phyloP scores from a whole-genome alignment of 2,113 vertebrate genomes.

The Gymnogyps californianus region DNA sequence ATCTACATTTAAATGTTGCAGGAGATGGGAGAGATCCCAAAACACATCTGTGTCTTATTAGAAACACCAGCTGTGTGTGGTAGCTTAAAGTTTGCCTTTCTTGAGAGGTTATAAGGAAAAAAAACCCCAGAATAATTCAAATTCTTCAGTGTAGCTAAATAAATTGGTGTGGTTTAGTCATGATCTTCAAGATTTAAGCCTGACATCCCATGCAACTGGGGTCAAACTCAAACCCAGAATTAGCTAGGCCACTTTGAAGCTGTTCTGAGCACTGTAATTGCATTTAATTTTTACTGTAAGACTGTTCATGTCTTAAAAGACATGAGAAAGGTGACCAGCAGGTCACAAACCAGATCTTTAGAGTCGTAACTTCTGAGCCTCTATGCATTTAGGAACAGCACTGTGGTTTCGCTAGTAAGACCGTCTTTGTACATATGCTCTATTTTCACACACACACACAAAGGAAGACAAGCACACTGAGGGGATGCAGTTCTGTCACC shows the following conservation, averaged over 20 bases:
- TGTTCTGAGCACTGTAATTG: not conserved
- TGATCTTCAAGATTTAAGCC: not conserved
- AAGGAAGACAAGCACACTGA: not conserved
- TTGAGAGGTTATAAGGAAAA: constrained; percentile 1
- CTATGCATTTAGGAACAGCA: not conserved
- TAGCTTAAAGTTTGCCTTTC: constrained; percentile 39
- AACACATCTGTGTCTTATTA: constrained; percentile 72
- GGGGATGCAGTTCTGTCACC: not conserved
- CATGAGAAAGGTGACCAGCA: not conserved
- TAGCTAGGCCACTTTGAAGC: not conserved
- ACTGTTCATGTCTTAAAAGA: not conserved
- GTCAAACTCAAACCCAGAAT: not conserved
- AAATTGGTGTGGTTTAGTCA: constrained; percentile 12
- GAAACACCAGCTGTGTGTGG: constrained; percentile 67
- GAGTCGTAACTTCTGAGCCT: not conserved
- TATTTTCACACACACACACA: not conserved
- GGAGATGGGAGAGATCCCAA: constrained; percentile 67
- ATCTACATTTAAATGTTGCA: constrained; percentile 71
- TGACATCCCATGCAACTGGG: not conserved
- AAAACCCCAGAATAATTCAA: not conserved
- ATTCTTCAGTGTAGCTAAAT: constrained; percentile 12
- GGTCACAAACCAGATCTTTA: not conserved
- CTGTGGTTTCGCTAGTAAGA: not conserved
- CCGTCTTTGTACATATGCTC: not conserved
- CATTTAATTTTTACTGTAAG: not conserved